A percentile compares a stretch with the other conserved stretches of the same genome.
phyloP scores from a whole-genome alignment of 1,140 invertebrate genomes.

The Formica exsecta region DNA sequence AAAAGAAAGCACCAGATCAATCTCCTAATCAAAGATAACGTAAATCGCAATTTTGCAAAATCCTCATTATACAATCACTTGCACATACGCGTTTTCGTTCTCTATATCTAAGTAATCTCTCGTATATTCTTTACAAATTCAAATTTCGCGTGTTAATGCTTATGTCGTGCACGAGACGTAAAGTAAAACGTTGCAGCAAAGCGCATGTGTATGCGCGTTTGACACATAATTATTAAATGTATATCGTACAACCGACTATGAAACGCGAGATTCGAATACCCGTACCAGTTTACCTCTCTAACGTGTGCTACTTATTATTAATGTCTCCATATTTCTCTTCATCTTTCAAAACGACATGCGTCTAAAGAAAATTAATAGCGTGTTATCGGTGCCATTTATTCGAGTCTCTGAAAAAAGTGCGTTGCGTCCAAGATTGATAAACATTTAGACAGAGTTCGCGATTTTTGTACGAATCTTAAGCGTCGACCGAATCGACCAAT shows the following conservation, averaged over 20 bases:
- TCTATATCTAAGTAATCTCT: constrained; percentile 22
- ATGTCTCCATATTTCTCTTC: constrained; percentile 8
- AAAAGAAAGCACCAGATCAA: neutral
- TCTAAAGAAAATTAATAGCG: neutral
- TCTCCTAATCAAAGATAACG: neutral
- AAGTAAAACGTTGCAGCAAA: constrained; percentile 15
- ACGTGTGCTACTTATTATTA: neutral
- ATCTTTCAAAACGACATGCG: neutral
- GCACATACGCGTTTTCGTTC: neutral
- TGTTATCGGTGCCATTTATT: neutral
- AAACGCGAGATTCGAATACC: neutral
- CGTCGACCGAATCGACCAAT: constrained; percentile 31
- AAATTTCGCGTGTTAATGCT: constrained; percentile 45
- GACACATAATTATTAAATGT: neutral
- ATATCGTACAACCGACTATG: neutral
- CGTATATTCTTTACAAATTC: neutral
- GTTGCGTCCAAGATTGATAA: neutral
- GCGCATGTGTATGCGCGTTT: neutral
- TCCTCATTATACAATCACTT: neutral
- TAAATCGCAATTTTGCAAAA: neutral
- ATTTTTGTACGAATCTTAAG: constrained; percentile 19
- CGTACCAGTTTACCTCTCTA: neutral
- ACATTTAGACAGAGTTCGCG: neutral
- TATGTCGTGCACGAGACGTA: neutral
- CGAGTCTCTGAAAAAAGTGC: neutral